Evolutionary conservation across 2,113 vertebrate species (phyloP), one percentile per base, ranked within the genome.

Genomic region (Sorex araneus): DNA sequence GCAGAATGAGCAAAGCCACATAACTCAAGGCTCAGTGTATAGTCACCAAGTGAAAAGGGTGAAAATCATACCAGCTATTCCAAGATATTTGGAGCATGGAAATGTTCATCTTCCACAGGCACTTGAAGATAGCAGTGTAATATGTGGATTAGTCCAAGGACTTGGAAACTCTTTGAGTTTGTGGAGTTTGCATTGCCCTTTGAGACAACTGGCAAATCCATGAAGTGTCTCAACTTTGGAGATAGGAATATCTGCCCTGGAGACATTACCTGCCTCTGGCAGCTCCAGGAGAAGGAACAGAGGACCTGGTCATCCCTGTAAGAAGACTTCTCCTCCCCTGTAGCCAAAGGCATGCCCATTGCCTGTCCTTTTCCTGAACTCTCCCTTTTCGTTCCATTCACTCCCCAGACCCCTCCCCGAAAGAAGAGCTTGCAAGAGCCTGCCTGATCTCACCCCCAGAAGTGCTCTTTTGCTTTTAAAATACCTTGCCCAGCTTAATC

Each of bases 401-500:
- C 63, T 47, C 25, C 27, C 25, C 4, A 1, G 16, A 32, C 60
- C 85, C 32, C 82, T 75, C 71, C 87, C 0, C 1, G 32, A 71
- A 79, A 16, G 57, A 79, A 80, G 18, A 83, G n/a, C 94, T 82
- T 95, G 78, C 25, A 30, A 83, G 54, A 94, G 92, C 89, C 84
- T 95, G 80, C 77, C 92, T 93, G 77, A 77, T 76, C 93, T 93
- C 77, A 91, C 92, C 83, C 73, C 34, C 3, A 47, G 76, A 54
- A 80, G 87, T 43, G 25, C 63, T 74, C 73, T 90, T 95, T 69
- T 43, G 76, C 91, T 95, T 92, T 93, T 70, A 84, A 95, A 95
- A 89, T 91, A 66, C 64, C 78, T 88, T 89, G 81, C 87, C 86
- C 57, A 78, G 95, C 78, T 96, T 96, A 94, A 96, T 95, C 89